Percentiles rank a stretch among this genome's conserved stretches.
Conservation (phyloP, 1,140 invertebrate species). For the Oscheius sp. region DNA sequence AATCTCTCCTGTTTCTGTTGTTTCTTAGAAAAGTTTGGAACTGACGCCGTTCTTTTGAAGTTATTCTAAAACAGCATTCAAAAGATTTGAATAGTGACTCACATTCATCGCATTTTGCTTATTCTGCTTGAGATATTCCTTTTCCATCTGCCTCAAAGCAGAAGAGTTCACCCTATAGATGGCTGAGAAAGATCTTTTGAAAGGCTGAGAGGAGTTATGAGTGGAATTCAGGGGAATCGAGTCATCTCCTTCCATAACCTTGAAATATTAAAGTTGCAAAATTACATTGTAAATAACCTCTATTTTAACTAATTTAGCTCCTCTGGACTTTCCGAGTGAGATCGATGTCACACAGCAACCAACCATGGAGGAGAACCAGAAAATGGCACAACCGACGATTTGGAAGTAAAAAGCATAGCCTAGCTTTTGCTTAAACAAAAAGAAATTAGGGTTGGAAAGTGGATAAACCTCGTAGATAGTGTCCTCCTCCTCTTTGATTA, state of each 20-base stretch:
- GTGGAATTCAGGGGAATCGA: background rate
- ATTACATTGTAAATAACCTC: conserved; percentile 38
- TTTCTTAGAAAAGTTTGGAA: conserved; percentile 54
- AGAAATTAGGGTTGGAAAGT: background rate
- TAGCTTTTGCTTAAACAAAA: conserved; percentile 55
- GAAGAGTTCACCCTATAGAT: conserved; percentile 57
- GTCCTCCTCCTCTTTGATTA: conserved; percentile 59
- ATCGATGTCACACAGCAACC: conserved; percentile 55
- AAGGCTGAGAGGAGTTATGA: conserved; percentile 15
- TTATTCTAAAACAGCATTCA: conserved; percentile 15
- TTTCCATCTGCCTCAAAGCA: conserved; percentile 54
- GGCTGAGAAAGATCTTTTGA: conserved; percentile 51
- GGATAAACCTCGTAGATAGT: conserved; percentile 52
- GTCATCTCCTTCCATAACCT: conserved; percentile 35
- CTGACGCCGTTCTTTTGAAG: conserved; percentile 57
- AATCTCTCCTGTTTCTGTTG: conserved; percentile 31
- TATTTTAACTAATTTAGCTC: conserved; percentile 56
- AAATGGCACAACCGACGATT: conserved; percentile 47
- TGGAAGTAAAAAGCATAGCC: conserved; percentile 61
- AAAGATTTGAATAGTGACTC: background rate
- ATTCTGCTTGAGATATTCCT: conserved; percentile 39
- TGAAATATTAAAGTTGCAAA: conserved; percentile 5
- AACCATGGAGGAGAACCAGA: conserved; percentile 47
- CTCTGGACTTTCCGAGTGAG: conserved; percentile 23
- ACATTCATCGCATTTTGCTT: background rate